Base-by-base conservation (phyloP, 1,140 invertebrate species). In the Hylaeus anthracinus region DNA sequence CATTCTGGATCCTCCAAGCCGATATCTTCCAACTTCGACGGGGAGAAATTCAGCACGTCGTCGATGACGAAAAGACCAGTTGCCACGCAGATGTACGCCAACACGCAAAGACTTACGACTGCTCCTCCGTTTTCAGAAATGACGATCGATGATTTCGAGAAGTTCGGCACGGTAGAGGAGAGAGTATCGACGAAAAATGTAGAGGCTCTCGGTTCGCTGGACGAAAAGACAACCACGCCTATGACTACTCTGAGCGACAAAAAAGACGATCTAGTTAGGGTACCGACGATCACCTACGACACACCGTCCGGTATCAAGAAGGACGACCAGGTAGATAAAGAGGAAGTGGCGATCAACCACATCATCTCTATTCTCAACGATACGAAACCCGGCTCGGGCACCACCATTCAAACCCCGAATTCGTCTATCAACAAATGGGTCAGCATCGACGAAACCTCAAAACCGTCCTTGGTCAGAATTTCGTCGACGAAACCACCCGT, bases 301-400 rank as follows among this genome's bases (percentile, higher is more conserved):
- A 88, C 89, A 0, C 90, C 92, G 41, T 90, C 92, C 41, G 92
- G 91, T 12, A 90, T 92, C 15, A 92, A 92, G 53, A 92, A 92
- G 58, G 83, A 94, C 56, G 91, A 93, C 45, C 77, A 87, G 10
- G 61, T 90, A 3, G 90, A 93, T 37, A 90, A 90, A 14, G 92
- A 93, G 48, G 92, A 93, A 90, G 91, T 92, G 66, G 88, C 93
- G 76, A 91, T 95, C 83, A 83, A 94, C 93, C 89, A 94, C 39
- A 96, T 96, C 10, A 95, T 96, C 73, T 94, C 95, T 51, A 95
- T 96, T 89, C 87, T 96, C 15, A 96, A 96, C 84, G 94, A 95
- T 37, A 94, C 94, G n/a, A 94, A 92, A 73, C 94, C 94, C 26
- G 91, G 89, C 26, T 64, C 89, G 0, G 89, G 88, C 0, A 85